Evolutionary conservation across 2,113 vertebrate species (phyloP).

Genomic region (Istiophorus platypterus): DNA sequence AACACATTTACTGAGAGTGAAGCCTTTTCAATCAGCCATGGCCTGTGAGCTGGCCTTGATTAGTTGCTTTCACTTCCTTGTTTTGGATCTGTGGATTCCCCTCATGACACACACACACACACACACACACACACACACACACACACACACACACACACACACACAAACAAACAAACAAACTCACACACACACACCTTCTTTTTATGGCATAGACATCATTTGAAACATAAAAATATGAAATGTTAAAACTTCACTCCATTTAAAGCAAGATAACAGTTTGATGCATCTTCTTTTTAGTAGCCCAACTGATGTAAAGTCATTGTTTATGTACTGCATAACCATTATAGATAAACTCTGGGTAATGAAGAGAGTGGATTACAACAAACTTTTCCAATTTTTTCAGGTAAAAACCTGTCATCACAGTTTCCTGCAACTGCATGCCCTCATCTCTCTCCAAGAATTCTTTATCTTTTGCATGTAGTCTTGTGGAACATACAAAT

Average conservation of each 20-base stretch:
- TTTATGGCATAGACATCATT: not conserved
- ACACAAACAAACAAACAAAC: not conserved
- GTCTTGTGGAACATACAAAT: too few species aligned
- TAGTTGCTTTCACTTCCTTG: conserved; percentile 63
- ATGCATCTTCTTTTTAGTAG: not conserved
- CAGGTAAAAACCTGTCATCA: not conserved
- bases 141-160: not conserved
- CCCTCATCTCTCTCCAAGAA: too few species aligned
- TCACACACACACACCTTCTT: not conserved
- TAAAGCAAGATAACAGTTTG: conserved; percentile 5
- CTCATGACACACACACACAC: conserved; percentile 16
- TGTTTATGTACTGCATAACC: not conserved
- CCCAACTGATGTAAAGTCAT: not conserved
- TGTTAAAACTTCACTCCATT: conserved; percentile 1
- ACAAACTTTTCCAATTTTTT: not conserved
- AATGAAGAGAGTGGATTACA: not conserved
- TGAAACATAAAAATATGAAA: not conserved
- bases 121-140: not conserved
- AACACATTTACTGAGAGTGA: conserved; percentile 2
- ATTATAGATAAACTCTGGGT: not conserved
- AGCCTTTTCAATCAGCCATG: conserved; percentile 30
- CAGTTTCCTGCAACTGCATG: too few species aligned
- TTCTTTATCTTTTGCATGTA: too few species aligned
- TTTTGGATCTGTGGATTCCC: conserved; percentile 55
- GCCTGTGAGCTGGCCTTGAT: conserved; percentile 52